phyloP scores from a whole-genome alignment of 2,113 vertebrate genomes.

The Penelope pileata region DNA sequence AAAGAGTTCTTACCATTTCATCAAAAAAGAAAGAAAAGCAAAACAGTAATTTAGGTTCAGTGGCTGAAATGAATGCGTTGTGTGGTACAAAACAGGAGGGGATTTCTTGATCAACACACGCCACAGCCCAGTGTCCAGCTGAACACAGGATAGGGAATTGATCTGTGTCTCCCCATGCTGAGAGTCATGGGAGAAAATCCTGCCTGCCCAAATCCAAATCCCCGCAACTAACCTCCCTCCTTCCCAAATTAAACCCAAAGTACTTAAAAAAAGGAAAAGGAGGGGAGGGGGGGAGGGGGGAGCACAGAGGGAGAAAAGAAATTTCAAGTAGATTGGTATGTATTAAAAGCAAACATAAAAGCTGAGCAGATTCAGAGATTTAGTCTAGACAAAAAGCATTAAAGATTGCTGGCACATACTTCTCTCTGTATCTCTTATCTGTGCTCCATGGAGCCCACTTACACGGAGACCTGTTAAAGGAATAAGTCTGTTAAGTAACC shows the following conservation, averaged over 20 bases:
- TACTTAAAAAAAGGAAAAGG: background rate
- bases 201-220: slow-evolving; percentile 74
- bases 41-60: slow-evolving; percentile 80
- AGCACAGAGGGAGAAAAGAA: background rate
- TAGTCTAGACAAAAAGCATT: slow-evolving; percentile 10
- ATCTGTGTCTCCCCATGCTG: slow-evolving; percentile 77
- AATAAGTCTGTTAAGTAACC: slow-evolving; percentile 47
- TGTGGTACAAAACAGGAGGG: slow-evolving; percentile 80
- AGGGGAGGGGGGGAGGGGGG: fast-evolving
- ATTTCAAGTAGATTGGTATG: background rate
- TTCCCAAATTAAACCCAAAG: slow-evolving; percentile 56
- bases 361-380: slow-evolving; percentile 45
- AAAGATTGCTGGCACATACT: slow-evolving; percentile 54
- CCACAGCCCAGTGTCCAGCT: slow-evolving; percentile 81
- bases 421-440: slow-evolving; percentile 74
- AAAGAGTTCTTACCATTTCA: slow-evolving; percentile 74
- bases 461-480: slow-evolving; percentile 74
- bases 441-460: slow-evolving; percentile 70
- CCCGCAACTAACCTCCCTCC: slow-evolving; percentile 55
- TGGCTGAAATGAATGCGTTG: slow-evolving; percentile 78
- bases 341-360: slow-evolving; percentile 10
- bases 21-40: slow-evolving; percentile 67
- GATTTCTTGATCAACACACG: slow-evolving; percentile 76
- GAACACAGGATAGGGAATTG: slow-evolving; percentile 82
- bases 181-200: slow-evolving; percentile 77